phyloP scores from a whole-genome alignment of 1,140 invertebrate genomes.

The Bathynomus jamesi region DNA sequence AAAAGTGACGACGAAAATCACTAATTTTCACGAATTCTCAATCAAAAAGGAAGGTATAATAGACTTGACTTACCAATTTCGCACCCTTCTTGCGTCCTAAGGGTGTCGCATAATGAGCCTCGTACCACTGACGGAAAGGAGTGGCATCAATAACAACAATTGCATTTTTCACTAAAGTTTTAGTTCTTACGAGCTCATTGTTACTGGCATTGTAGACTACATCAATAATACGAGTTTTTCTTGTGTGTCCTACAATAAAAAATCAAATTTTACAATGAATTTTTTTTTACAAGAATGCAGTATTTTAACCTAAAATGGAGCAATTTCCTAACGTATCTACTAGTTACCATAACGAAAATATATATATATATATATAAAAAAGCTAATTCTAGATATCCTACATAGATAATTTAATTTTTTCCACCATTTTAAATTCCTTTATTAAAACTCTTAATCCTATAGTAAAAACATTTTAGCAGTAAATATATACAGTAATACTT shows the following conservation, averaged over 20 bases:
- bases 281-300: too few relatives aligned
- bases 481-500: too few relatives aligned
- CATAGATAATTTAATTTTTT: too few relatives aligned
- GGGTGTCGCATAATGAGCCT: slow-evolving; percentile 88
- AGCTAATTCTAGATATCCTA: too few relatives aligned
- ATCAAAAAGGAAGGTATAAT: too few relatives aligned
- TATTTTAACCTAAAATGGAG: too few relatives aligned
- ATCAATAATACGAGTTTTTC: slow-evolving; percentile 97
- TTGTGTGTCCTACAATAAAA: slow-evolving; percentile 49
- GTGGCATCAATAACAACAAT: slow-evolving; percentile 97
- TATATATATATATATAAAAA: too few relatives aligned
- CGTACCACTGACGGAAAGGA: slow-evolving; percentile 98
- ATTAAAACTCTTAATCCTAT: background rate
- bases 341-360: too few relatives aligned
- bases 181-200: slow-evolving; percentile 97
- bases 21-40: too few relatives aligned
- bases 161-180: slow-evolving; percentile 96
- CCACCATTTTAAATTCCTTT: too few relatives aligned
- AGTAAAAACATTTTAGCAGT: background rate
- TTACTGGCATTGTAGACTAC: slow-evolving; percentile 99
- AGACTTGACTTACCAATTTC: slow-evolving; percentile 29
- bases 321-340: too few relatives aligned
- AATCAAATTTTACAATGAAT: background rate
- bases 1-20: too few relatives aligned
- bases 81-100: slow-evolving; percentile 54